Conservation (phyloP, 2,888 invertebrate genomes). For the Cactoblastis cactorum region DNA sequence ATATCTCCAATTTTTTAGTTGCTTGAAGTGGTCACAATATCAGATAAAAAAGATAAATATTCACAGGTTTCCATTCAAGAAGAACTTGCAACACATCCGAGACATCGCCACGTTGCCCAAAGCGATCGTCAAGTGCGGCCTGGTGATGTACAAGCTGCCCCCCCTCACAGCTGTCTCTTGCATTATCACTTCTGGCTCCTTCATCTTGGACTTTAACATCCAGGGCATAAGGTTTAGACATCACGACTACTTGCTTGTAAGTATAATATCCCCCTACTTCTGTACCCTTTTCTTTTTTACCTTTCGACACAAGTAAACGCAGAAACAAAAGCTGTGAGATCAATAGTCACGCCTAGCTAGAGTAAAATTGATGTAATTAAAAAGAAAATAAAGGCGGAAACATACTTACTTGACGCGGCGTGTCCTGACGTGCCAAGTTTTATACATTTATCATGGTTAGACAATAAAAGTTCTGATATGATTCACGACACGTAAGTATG, state of each 20-base stretch:
- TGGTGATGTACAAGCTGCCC: constrained; percentile 65
- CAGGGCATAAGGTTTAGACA: constrained; percentile 68
- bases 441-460: too few species aligned
- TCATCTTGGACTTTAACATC: constrained; percentile 69
- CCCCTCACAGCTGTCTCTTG: constrained; percentile 66
- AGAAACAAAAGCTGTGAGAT: too few species aligned
- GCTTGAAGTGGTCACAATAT: too few species aligned
- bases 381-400: too few species aligned
- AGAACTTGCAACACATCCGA: constrained; percentile 56
- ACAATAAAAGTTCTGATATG: too few species aligned
- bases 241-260: constrained; percentile 61
- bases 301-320: too few species aligned
- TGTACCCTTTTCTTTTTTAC: background rate
- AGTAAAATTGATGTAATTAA: too few species aligned
- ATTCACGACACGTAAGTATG: too few species aligned
- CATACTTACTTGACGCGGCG: too few species aligned
- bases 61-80: constrained; percentile 63
- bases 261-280: constrained; percentile 12
- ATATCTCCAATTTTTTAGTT: too few species aligned
- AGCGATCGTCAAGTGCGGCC: constrained; percentile 70
- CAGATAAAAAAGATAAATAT: background rate
- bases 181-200: constrained; percentile 68
- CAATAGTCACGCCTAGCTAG: too few species aligned
- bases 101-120: constrained; percentile 64
- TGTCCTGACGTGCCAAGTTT: too few species aligned